A percentile compares a stretch with the other conserved stretches of the same genome.
phyloP scores from a whole-genome alignment of 2,113 vertebrate genomes.

The Cyanoderma ruficeps region DNA sequence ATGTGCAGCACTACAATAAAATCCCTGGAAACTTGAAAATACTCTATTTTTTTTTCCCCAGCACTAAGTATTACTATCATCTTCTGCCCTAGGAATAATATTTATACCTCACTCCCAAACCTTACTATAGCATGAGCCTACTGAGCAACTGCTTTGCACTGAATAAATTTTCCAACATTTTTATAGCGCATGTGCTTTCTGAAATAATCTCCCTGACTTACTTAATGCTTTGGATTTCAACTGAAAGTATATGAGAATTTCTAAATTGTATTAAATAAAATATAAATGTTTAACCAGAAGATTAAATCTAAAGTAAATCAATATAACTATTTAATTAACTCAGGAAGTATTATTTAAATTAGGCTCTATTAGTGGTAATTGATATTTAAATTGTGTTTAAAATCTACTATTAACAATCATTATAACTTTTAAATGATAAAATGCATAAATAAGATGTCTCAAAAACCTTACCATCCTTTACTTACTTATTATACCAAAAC shows the following conservation, averaged over 20 bases:
- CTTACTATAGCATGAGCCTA: neutral
- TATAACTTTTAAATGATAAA: neutral
- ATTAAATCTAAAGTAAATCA: neutral
- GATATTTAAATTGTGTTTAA: neutral
- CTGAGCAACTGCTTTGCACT: neutral
- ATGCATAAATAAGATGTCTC: neutral
- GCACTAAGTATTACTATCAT: neutral
- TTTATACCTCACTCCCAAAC: neutral
- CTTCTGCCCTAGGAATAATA: neutral
- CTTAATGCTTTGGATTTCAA: neutral
- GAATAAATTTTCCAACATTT: neutral
- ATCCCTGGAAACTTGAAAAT: neutral
- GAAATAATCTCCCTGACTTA: neutral
- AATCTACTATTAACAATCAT: neutral
- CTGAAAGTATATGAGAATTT: neutral
- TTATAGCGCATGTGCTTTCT: neutral
- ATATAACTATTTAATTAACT: neutral
- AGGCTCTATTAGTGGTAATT: neutral
- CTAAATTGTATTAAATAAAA: neutral
- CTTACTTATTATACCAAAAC: neutral
- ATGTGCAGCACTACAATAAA: neutral
- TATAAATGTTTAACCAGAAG: neutral
- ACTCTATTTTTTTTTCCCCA: fast-evolving
- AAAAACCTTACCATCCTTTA: neutral
- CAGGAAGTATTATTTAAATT: neutral